Evolutionary conservation across 2,888 invertebrate species (phyloP).

Genomic region (Drosophila mulleri): DNA sequence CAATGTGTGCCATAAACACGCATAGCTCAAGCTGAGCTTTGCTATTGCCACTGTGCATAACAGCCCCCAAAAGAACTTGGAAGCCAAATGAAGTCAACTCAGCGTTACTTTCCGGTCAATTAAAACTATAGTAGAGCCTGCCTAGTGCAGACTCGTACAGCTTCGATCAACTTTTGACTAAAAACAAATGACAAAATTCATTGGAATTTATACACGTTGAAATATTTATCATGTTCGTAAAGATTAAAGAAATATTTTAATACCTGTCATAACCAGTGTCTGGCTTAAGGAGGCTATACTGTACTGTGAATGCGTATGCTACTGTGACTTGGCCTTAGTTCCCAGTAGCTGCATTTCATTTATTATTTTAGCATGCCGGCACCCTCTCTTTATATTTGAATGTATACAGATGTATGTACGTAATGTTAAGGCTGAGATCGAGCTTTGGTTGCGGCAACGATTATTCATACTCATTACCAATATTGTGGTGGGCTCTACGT

Average conservation of each 20-base stretch:
- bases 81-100: conserved; percentile 44
- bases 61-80: conserved; percentile 14
- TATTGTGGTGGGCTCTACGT: conserved; percentile 41
- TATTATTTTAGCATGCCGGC: conserved; percentile 16
- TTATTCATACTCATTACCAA: conserved; percentile 57
- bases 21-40: conserved; percentile 36
- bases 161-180: neutral
- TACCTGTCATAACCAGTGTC: neutral
- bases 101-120: conserved; percentile 68
- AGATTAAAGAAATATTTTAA: neutral
- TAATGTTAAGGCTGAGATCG: conserved; percentile 6
- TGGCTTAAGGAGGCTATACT: neutral
- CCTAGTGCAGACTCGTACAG: neutral
- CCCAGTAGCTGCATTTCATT: conserved; percentile 4
- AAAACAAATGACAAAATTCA: neutral
- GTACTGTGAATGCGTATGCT: conserved; percentile 4
- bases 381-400: conserved; percentile 5
- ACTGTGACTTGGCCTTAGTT: conserved; percentile 10
- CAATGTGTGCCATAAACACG: conserved; percentile 49
- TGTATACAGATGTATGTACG: conserved; percentile 8
- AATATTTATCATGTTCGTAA: neutral
- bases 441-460: conserved; percentile 31
- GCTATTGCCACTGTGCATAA: conserved; percentile 23
- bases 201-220: neutral
- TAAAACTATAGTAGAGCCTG: conserved; percentile 37